phyloP scores from a whole-genome alignment of 2,888 invertebrate genomes.

The Thalpophila matura region DNA sequence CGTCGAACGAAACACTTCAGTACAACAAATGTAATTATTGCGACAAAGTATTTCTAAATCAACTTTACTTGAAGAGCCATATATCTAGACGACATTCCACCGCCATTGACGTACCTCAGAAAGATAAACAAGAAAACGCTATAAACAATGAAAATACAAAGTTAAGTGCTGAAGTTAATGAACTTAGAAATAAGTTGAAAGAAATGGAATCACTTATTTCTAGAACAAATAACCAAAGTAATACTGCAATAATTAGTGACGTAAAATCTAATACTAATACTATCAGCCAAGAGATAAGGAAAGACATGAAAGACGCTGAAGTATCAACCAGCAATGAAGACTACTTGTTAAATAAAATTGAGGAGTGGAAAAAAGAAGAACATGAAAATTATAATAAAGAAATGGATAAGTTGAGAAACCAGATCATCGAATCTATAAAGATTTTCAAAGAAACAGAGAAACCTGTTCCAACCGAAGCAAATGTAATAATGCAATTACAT shows the following conservation, averaged over 20 bases:
- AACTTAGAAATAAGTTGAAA: slow-evolving; percentile 86
- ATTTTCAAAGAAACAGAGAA: slow-evolving; percentile 71
- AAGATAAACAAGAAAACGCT: slow-evolving; percentile 66
- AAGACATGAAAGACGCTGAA: slow-evolving; percentile 78
- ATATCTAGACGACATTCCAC: slow-evolving; percentile 90
- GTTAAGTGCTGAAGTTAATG: slow-evolving; percentile 85
- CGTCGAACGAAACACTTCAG: slow-evolving; percentile 78
- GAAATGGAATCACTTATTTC: slow-evolving; percentile 82
- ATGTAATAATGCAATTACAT: slow-evolving; percentile 81
- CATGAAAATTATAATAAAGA: slow-evolving; percentile 89
- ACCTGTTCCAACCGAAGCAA: slow-evolving; percentile 68
- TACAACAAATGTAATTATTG: slow-evolving; percentile 92
- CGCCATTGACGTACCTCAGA: slow-evolving; percentile 76
- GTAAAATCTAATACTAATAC: slow-evolving; percentile 37
- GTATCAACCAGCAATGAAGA: slow-evolving; percentile 77
- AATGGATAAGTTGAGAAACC: slow-evolving; percentile 83
- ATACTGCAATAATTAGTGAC: slow-evolving; percentile 41
- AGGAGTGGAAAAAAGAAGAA: slow-evolving; percentile 89
- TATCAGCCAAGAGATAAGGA: slow-evolving; percentile 46
- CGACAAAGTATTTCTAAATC: slow-evolving; percentile 92
- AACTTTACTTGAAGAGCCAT: slow-evolving; percentile 92
- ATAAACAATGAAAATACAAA: slow-evolving; percentile 90
- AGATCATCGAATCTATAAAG: slow-evolving; percentile 83
- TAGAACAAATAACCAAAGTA: slow-evolving; percentile 62
- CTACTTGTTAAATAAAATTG: slow-evolving; percentile 81